Base-by-base conservation (phyloP, 2,113 vertebrate species). In the Nannobrachium achirus region DNA sequence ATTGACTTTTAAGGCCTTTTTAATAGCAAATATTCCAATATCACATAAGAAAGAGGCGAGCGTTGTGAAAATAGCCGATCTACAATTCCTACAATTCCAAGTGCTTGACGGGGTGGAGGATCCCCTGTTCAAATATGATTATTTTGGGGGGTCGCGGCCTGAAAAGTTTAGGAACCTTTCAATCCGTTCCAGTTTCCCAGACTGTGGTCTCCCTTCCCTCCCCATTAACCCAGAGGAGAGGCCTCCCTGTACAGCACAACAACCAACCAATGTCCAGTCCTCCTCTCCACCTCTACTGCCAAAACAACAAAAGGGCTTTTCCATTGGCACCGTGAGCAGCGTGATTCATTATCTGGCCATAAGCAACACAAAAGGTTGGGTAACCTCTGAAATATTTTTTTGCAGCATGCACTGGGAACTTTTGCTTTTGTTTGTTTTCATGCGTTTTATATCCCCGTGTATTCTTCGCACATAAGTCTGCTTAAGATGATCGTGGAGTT, bases 241-340 rank as follows among this genome's bases (percentile, higher is more conserved):
- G 79, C 79, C 84, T 82, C 66, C 63, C 48, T 86, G 68, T 83
- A 85, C 71, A 75, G 72, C 58, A 76, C 81, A 80, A 73, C 86
- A 86, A 76, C 83, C 78, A 70, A 79, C 68, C 78, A 86, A 69
- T 84, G 78, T 90, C 87, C 82, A 86, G 77, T 33, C 25, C 25
- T 33, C 3, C 74, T 92, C 91, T 92, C 90, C 90, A 84, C 71
- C 70, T 86, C 79, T 61, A 81, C 68, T 89, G 88, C 89, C 89
- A 82, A 68, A 89, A 75, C 62, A 86, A 90, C 82, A 91, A 91
- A n/a, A 86, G 81, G 25, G 70, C 69, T 85, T 88, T 92, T 87
- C 89, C 90, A 89, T 79, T 79, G 79, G 82, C 40, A 61, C 73
- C 76, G 63, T 90, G 88, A 86, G 91, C 91, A 90, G 65, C 79